phyloP scores from a whole-genome alignment of 2,113 vertebrate genomes.

The Hemiscyllium ocellatum region DNA sequence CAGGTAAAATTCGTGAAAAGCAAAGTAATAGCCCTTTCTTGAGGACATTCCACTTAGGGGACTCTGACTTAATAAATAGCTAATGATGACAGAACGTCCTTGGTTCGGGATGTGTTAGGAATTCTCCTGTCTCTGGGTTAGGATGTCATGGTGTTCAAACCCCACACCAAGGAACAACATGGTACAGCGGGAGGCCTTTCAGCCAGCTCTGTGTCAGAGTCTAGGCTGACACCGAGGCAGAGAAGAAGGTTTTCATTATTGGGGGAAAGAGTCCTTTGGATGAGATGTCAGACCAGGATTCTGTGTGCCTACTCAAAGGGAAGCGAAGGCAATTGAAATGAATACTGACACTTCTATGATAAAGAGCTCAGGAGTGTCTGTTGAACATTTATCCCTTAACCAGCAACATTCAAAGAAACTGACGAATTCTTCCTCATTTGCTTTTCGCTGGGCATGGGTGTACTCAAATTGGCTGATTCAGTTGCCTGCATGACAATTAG shows the following conservation, averaged over 20 bases:
- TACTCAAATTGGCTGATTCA: background rate
- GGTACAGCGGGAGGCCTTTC: background rate
- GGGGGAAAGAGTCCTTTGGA: background rate
- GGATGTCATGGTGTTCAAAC: background rate
- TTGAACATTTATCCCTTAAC: background rate
- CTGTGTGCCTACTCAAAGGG: background rate
- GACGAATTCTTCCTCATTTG: background rate
- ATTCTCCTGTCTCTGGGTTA: background rate
- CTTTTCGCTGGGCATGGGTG: background rate
- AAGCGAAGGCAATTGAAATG: background rate
- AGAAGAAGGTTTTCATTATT: background rate
- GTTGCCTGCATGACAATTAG: background rate
- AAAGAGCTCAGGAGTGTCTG: background rate
- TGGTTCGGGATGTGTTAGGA: background rate
- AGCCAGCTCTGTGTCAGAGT: background rate
- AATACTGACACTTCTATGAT: background rate
- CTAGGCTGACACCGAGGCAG: background rate
- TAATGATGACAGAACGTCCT: background rate
- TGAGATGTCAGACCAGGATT: background rate
- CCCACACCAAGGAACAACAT: background rate
- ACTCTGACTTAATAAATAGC: background rate
- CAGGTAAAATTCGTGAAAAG: background rate
- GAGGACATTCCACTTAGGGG: background rate
- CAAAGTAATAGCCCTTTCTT: background rate
- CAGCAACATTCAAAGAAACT: background rate